Base-by-base conservation (phyloP, 2,113 vertebrate species). In the Choloepus hoffmanni region DNA sequence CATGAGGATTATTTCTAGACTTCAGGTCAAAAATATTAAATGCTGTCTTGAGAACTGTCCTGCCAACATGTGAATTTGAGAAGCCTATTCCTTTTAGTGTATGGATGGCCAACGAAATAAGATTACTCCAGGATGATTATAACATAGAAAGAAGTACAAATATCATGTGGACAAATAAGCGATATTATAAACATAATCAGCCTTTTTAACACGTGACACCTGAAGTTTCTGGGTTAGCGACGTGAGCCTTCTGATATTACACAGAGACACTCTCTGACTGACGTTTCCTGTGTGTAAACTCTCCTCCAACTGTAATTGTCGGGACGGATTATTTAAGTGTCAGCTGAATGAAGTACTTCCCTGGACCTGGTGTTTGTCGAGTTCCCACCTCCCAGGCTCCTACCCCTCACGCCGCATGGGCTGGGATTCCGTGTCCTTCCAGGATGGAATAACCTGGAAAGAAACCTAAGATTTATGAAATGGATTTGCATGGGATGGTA, bases 221-320 rank as follows among this genome's bases (percentile, higher is more conserved):
- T 23, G 77, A 85, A 81, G 87, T 92, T 58, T 62, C 85, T 18
- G 53, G 62, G 85, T 84, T 63, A 87, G 55, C 74, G 30, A 21
- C 70, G 33, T 40, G 70, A 90, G 30, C 78, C 68, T 79, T 74
- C 40, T 97, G 97, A 93, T 65, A 65, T 19, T 95, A 16, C 0
- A 7, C 94, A 96, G 92, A 94, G 82, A 63, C 90, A 40, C 58
- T n/a, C 14, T 11, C 24, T 95, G 97, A 96, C 63, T 90, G 97
- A 97, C 40, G 28, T 96, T 98, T 97, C 98, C 98, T 98, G 97
- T 91, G 94, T 90, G 58, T 48, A 11, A 93, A 97, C 93, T 95
- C 45, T 1, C 18, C 94, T 94, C 97, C 45, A 28, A 83, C 97
- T 95, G 81, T 48, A 85, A 88, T 6, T 98, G 92, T 95, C 89